Evolutionary conservation across 64 coral and sea anemone genomes (phyloP).

Genomic region (Pocillopora damicornis): DNA sequence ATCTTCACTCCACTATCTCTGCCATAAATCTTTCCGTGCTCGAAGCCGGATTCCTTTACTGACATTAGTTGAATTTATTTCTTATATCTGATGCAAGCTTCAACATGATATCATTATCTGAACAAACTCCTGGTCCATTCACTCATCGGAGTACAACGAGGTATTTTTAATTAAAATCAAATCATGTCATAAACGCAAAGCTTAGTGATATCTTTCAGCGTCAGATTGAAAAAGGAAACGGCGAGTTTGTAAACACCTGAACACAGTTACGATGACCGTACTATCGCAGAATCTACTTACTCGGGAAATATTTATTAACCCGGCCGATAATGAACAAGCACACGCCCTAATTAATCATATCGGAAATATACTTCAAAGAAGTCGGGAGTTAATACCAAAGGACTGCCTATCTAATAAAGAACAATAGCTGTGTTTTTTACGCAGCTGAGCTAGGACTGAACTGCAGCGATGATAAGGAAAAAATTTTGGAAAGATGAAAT

Average conservation of each 20-base stretch:
- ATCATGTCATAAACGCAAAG: not conserved
- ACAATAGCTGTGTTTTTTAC: conserved; percentile 8
- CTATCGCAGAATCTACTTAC: not conserved
- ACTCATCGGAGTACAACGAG: not conserved
- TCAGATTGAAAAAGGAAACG: not conserved
- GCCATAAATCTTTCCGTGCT: conserved; percentile 23
- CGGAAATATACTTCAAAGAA: not conserved
- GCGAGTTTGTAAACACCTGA: not conserved
- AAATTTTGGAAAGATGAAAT: not conserved
- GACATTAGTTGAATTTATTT: conserved; percentile 32
- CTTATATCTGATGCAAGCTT: conserved; percentile 1
- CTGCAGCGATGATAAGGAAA: not conserved
- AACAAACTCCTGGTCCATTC: not conserved
- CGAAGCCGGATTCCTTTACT: not conserved
- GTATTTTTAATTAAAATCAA: not conserved
- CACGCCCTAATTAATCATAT: not conserved
- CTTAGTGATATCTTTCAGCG: not conserved
- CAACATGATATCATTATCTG: not conserved
- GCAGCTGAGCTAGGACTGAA: not conserved
- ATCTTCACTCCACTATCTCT: not conserved
- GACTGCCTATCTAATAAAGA: not conserved
- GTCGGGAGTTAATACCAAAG: conserved; percentile 9
- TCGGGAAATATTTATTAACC: not conserved
- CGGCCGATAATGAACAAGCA: conserved; percentile 1
- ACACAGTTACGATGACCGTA: not conserved